These are phyloP conservation scores for Halcyon malimbica DNA, from an alignment of 2,113 vertebrate genomes.

Conservation along the genomic window DNA sequence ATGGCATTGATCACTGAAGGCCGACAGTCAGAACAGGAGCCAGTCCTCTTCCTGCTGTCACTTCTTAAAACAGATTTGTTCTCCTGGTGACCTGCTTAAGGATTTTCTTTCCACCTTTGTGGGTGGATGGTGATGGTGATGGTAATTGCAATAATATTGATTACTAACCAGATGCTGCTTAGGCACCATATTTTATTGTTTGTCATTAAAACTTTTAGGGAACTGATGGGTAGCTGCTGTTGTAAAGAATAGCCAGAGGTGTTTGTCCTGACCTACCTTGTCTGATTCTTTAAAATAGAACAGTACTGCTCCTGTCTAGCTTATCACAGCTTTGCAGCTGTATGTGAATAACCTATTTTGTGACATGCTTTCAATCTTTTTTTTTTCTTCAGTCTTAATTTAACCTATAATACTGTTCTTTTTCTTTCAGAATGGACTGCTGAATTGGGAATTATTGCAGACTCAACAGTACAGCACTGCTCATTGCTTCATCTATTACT, in stretches of 20 bases:
- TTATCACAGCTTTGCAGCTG: not conserved
- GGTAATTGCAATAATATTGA: not conserved
- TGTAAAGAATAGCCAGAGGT: not conserved
- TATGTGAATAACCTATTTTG: conserved; percentile 63
- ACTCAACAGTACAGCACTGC: conserved; percentile 68
- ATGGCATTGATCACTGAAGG: not conserved
- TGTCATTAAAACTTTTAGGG: not conserved
- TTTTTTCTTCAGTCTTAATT: conserved; percentile 24
- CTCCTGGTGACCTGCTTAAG: not conserved
- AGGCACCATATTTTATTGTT: not conserved
- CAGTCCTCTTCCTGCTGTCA: conserved; percentile 7
- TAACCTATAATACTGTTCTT: conserved; percentile 61
- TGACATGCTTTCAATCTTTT: conserved; percentile 41
- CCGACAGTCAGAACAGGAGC: conserved; percentile 1
- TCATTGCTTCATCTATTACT: conserved; percentile 76
- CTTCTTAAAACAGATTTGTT: not conserved
- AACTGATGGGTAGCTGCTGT: not conserved
- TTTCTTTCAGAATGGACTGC: conserved; percentile 79
- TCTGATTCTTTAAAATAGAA: conserved; percentile 57
- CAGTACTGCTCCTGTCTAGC: not conserved
- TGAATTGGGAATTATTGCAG: conserved; percentile 84
- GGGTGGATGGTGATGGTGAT: not conserved
- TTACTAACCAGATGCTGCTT: not conserved
- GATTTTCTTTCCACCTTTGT: not conserved
- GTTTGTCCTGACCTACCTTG: conserved; percentile 60